Evolutionary conservation across 2,113 vertebrate genomes (phyloP).

Genomic region (Hystrix cristata): DNA sequence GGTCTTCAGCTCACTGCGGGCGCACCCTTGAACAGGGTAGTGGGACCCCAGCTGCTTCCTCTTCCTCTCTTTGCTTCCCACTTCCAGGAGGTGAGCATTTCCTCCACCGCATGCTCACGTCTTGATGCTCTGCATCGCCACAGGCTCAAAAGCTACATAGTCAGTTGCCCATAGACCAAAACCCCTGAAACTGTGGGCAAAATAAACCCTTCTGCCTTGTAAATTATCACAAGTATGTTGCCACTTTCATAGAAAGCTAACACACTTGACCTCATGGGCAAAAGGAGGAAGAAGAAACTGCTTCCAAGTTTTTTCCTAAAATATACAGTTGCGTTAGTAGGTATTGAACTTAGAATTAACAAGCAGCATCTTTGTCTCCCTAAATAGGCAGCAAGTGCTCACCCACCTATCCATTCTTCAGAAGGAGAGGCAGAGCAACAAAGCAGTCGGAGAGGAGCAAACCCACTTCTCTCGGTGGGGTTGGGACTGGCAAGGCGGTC

Average conservation of each 20-base stretch:
- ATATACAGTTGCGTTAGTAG: not conserved
- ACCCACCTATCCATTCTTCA: not conserved
- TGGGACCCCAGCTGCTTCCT: not conserved
- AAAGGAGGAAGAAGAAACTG: not conserved
- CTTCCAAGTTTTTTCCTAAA: not conserved
- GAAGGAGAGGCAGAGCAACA: not conserved
- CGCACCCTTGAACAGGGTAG: not conserved
- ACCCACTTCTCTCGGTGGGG: no score
- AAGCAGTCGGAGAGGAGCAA: not conserved
- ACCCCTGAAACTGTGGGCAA: not conserved
- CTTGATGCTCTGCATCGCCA: not conserved
- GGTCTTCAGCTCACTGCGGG: not conserved
- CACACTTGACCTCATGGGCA: not conserved
- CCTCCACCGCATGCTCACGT: not conserved
- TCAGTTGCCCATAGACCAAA: not conserved
- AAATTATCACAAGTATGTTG: not conserved
- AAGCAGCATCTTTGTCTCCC: slow-evolving; percentile 17
- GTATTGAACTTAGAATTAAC: not conserved
- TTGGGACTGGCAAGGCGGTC: not conserved
- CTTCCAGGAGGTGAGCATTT: not conserved
- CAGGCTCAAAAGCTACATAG: not conserved
- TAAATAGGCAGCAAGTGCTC: not conserved
- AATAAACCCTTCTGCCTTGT: not conserved
- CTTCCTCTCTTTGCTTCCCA: not conserved
- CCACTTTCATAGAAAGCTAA: no score